Evolutionary conservation across 2,888 invertebrate species (phyloP), one percentile per base, ranked within the genome.

Genomic region (Lasioglossum zephyrum): DNA sequence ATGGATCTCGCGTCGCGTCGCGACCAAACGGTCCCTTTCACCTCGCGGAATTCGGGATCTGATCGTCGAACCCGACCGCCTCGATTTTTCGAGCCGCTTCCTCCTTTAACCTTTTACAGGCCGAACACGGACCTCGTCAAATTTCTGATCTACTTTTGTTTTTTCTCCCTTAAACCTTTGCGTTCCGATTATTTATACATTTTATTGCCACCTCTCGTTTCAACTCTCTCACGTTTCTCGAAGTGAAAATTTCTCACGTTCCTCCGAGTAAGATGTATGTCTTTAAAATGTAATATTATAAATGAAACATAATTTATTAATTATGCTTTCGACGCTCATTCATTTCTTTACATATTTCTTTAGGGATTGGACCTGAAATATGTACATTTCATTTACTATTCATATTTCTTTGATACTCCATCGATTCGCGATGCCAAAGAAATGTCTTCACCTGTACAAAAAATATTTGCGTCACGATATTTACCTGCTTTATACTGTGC

Each of bases 41-140:
- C 85, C 85, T 85, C 85, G 85, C 85, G 85, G 85, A 79, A 85
- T 85, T 85, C 85, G 79, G 79, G 72, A 76, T 75, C 76, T 70
- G 75, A 76, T 85, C 77, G 41, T 63, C 84, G 63, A 41, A 41
- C 60, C 5, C 60, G 53, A 60, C 78, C 73, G 44, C 36, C 41
- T 53, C 44, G 22, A 53, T 74, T 70, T 74, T 77, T 84, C 84
- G 53, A 39, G 47, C 13, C 39, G n/a, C 49, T 39, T 72, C 78
- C 72, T 31, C 53, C 39, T 41, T 73, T 22, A 31, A 47, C 11
- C 36, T 47, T 31, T 63, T 18, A 63, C 31, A 63, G 6, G 8
- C 16, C 31, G 63, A 63, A 63, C 63, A 31, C 63, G 26, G 31
- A 18, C 31, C 31, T 16, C 63, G 26, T 63, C 63, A 31, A 63